Conservation (phyloP, 2,113 vertebrate species). For the Brachirus orientalis region DNA sequence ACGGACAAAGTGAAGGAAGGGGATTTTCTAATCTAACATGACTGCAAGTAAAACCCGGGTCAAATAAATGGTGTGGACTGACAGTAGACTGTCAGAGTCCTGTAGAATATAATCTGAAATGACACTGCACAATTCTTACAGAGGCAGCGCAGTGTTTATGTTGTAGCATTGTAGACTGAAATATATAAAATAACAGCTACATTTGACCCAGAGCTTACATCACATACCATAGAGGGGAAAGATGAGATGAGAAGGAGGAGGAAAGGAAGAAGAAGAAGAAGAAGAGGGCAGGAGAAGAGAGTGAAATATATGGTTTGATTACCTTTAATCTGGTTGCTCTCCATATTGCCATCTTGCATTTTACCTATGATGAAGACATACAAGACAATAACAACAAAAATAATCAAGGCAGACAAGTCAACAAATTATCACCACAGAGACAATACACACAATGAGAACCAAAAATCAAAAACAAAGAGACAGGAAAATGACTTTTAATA, state of each 20-base stretch:
- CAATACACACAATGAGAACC: slow-evolving; percentile 71
- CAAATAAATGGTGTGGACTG: slow-evolving; percentile 25
- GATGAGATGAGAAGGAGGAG: slow-evolving; percentile 7
- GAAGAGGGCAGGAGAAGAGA: slow-evolving; percentile 36
- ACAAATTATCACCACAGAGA: slow-evolving; percentile 70
- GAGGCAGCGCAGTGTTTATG: neutral
- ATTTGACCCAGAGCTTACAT: slow-evolving; percentile 60
- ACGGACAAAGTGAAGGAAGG: slow-evolving; percentile 57
- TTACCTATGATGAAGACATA: slow-evolving; percentile 98
- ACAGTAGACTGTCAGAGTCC: neutral
- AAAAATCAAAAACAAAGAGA: slow-evolving; percentile 83
- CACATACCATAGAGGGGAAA: slow-evolving; percentile 33
- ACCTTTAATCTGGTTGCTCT: slow-evolving; percentile 99
- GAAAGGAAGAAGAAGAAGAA: neutral
- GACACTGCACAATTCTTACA: neutral
- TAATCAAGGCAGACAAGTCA: slow-evolving; percentile 88
- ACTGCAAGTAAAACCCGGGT: slow-evolving; percentile 57
- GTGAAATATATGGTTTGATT: slow-evolving; percentile 84
- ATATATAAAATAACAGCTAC: slow-evolving; percentile 5
- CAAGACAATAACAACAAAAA: slow-evolving; percentile 92
- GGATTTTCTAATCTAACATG: slow-evolving; percentile 40
- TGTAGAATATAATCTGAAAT: slow-evolving; percentile 7
- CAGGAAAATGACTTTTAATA: slow-evolving; percentile 83
- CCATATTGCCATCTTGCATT: slow-evolving; percentile 99
- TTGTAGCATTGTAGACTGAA: too few relatives aligned